Base-by-base conservation (phyloP, 2,888 invertebrate genomes). In the Netelia inedita region DNA sequence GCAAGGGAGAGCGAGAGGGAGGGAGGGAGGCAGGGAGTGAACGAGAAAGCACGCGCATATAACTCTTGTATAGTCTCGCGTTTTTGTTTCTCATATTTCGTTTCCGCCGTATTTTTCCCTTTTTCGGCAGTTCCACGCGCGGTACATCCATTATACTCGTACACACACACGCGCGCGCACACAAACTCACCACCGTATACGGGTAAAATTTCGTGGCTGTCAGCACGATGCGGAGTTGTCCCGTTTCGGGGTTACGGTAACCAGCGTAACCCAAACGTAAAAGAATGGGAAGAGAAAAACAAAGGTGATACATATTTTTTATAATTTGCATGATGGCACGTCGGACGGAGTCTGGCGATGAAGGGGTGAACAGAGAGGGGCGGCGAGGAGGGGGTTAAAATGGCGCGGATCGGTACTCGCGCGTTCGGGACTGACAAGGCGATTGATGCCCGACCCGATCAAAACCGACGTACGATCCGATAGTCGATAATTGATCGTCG, bases 401-500 rank as follows among this genome's bases (percentile, higher is more conserved):
- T 53, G 53, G 53, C 35, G 35, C 35, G 35, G 3, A 35, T 35
- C 35, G 35, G 35, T 8, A 35, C 35, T 5, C 21, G 19, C 10
- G 57, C 57, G 16, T 57, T 57, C 19, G 21, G 21, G 57, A 57
- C 59, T 75, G 86, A 81, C 84, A 82, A 80, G 69, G 69, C 84
- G 84, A 86, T 84, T 84, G 86, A 84, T 86, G 84, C 79, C 28
- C 81, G 71, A 79, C 65, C 84, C 86, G 88, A 89, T 89, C 87
- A 88, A 88, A 89, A 88, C 74, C 88, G 87, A 72, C 86, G 89
- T 76, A 83, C 89, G 87, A 89, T 88, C 87, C 89, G 89, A 89
- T 88, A 89, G 88, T 88, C 89, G 87, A 89, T 89, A 88, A 89
- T 89, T 89, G 88, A 85, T 85, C 85, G 87, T 85, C 86, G 87